Evolutionary conservation across 2,113 vertebrate genomes (phyloP), one percentile per base, ranked within the genome.

Genomic region (Pteropus alecto): DNA sequence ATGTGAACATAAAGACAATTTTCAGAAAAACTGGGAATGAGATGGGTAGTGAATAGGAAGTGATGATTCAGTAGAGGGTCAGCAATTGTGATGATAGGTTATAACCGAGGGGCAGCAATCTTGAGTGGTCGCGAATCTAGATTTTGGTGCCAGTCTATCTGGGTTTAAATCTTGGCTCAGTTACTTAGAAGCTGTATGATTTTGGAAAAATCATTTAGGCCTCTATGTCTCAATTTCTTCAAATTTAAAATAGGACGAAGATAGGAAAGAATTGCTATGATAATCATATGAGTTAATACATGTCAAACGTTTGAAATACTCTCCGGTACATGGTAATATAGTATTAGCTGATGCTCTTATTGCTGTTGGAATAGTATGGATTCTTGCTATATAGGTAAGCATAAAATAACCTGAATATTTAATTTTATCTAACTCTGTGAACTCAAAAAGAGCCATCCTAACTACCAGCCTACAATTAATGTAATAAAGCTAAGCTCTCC

Each of bases 381-480:
- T 26, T 85, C 48, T 73, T 84, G 65, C 24, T 86, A 7, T 41
- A 30, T 21, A 21, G 8, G 1, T 58, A 19, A 81, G 24, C n/a
- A 95, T 54, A 84, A 94, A 90, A 90, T 68, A 87, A 90, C 10
- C 18, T 38, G 51, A 79, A 76, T 92, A 70, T 90, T 91, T 96
- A 30, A 71, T 87, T 61, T 63, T 22, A 43, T 28, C 46, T 76
- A 26, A 56, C 43, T 84, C 18, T 9, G 28, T 71, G 16, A 87
- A 11, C 4, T 3, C n/a, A 13, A 60, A 92, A 92, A 83, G 28
- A 84, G 74, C 10, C 16, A 81, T 3, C 15, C 4, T 60, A 51
- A 51, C 51, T 51, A 51, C 15, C 15, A 51, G 51, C 51, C 51
- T 51, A 51, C 15, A 51, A 16, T 51, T 51, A 51, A 51, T 51